Evolutionary conservation across 2,797 vertebrate species (phyloP).

Genomic region (Coccyzus lansbergi): DNA sequence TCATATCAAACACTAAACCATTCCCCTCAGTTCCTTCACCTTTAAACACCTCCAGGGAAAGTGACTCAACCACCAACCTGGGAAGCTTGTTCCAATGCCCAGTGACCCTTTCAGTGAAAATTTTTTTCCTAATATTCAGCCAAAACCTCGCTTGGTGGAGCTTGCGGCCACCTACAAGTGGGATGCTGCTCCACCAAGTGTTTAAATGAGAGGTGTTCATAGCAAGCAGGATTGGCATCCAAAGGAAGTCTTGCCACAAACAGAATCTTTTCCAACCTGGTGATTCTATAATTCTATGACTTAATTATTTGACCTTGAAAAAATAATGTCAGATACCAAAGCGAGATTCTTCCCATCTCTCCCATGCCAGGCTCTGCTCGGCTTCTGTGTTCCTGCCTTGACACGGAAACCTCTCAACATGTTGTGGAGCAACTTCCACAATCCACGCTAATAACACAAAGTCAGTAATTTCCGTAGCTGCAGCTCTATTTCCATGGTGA

Average conservation of each 20-base stretch:
- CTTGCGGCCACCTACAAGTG: not conserved
- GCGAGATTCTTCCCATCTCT: not conserved
- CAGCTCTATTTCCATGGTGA: not conserved
- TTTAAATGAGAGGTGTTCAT: not conserved
- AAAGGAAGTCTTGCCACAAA: not conserved
- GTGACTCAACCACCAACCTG: too few species aligned
- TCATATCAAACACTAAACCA: too few species aligned
- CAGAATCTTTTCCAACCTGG: too few species aligned
- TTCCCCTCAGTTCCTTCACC: too few species aligned
- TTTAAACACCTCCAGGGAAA: too few species aligned
- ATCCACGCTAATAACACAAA: not conserved
- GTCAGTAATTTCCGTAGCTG: not conserved
- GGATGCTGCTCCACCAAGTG: not conserved
- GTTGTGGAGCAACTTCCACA: not conserved
- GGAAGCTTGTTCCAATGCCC: too few species aligned
- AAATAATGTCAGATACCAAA: not conserved
- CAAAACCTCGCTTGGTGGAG: too few species aligned
- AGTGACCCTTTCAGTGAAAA: too few species aligned
- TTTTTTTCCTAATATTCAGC: too few species aligned
- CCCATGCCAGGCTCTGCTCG: too few species aligned
- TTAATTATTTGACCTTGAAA: not conserved
- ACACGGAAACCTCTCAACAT: not conserved
- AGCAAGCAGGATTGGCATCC: not conserved
- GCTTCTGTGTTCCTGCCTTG: not conserved
- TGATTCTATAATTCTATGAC: too few species aligned